phyloP scores from a whole-genome alignment of 64 coral and sea anemone genomes.

The Porites lutea region DNA sequence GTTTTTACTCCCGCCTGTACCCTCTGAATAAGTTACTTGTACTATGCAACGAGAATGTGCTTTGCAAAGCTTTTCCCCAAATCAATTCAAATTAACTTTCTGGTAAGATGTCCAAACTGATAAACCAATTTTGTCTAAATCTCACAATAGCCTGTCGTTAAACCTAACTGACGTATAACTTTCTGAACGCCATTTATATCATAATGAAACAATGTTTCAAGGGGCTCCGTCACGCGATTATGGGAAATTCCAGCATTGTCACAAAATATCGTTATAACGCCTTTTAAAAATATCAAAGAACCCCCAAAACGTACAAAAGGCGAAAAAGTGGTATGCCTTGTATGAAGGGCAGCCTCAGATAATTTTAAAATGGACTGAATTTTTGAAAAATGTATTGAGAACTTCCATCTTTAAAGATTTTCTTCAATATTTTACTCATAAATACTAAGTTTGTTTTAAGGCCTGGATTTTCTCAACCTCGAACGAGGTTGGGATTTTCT shows the following conservation, averaged over 20 bases:
- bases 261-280: background rate
- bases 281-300: conserved; percentile 11
- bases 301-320: conserved; percentile 6
- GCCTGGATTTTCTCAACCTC: no score
- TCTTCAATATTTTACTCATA: conserved; percentile 6
- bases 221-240: background rate
- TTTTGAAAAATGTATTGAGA: conserved; percentile 4
- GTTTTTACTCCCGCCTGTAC: conserved; percentile 7
- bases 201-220: conserved; percentile 17
- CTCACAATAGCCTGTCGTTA: conserved; percentile 14
- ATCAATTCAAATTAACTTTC: background rate
- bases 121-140: background rate
- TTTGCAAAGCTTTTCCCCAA: conserved; percentile 6
- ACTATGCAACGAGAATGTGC: background rate
- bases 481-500: no score
- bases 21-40: background rate
- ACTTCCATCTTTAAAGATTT: conserved; percentile 13
- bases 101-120: background rate
- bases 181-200: conserved; percentile 6
- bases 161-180: background rate
- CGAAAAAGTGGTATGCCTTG: background rate
- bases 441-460: conserved; percentile 1
- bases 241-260: background rate
- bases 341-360: background rate
- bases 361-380: conserved; percentile 9